Percentiles rank a stretch among this genome's conserved stretches.
phyloP scores from a whole-genome alignment of 2,888 invertebrate genomes.

The Aquatica leii region DNA sequence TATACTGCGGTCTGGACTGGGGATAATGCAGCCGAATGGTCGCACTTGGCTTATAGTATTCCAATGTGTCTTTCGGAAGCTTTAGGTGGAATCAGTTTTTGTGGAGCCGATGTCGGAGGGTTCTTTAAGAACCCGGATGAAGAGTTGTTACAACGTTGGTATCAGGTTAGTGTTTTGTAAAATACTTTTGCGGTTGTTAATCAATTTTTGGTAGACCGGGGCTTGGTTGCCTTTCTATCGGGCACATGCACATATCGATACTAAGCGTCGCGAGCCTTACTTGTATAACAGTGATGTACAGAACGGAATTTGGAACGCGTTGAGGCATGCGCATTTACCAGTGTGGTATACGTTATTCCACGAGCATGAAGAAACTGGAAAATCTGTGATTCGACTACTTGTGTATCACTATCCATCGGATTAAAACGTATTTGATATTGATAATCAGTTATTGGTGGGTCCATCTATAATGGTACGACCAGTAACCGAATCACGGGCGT shows the following conservation, averaged over 20 bases:
- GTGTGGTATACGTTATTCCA: slow-evolving; percentile 92
- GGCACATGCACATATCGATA: slow-evolving; percentile 97
- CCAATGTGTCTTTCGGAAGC: slow-evolving; percentile 94
- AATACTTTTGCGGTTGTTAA: no score
- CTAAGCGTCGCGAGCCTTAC: slow-evolving; percentile 97
- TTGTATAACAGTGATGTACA: slow-evolving; percentile 79
- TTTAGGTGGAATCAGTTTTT: slow-evolving; percentile 87
- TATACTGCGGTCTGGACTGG: slow-evolving; percentile 97
- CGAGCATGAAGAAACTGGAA: slow-evolving; percentile 83
- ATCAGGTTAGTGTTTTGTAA: no score
- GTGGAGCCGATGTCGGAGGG: slow-evolving; percentile 97
- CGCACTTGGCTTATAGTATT: slow-evolving; percentile 82
- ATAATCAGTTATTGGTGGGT: slow-evolving; percentile 84
- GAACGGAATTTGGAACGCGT: slow-evolving; percentile 74
- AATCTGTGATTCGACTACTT: slow-evolving; percentile 90
- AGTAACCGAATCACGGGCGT: slow-evolving; percentile 79
- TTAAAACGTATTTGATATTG: slow-evolving; percentile 79
- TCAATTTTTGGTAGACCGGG: no score
- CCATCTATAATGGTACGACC: slow-evolving; percentile 83
- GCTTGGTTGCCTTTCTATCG: slow-evolving; percentile 96
- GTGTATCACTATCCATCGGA: slow-evolving; percentile 91
- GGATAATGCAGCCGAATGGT: slow-evolving; percentile 96
- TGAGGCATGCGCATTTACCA: slow-evolving; percentile 85
- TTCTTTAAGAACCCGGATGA: slow-evolving; percentile 96
- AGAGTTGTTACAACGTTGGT: slow-evolving; percentile 94